phyloP scores from a whole-genome alignment of 2,113 vertebrate species.

The Hypocryptadius cinnamomeus region DNA sequence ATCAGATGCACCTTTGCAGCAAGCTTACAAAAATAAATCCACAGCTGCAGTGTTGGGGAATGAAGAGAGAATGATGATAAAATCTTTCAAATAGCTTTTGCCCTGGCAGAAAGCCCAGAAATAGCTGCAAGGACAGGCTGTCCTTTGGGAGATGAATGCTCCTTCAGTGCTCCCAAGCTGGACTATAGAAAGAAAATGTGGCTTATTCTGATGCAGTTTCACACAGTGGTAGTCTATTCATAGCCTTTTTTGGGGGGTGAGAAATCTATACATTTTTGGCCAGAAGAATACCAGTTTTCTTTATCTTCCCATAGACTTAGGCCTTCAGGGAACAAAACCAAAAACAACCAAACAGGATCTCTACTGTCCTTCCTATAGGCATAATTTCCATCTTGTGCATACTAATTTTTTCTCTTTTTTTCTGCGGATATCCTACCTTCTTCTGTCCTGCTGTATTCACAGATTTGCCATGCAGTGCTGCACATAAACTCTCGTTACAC shows the following conservation, averaged over 20 bases:
- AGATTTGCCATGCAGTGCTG: neutral
- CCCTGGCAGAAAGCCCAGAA: slow-evolving; percentile 32
- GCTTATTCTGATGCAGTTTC: neutral
- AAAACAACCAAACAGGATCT: neutral
- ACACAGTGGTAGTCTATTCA: neutral
- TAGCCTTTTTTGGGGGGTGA: neutral
- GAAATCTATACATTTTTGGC: neutral
- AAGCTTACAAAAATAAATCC: neutral
- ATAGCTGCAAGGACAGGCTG: slow-evolving; percentile 23
- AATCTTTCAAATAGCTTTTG: slow-evolving; percentile 14
- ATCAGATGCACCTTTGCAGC: neutral
- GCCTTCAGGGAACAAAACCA: neutral
- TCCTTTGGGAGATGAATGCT: neutral
- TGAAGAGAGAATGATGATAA: neutral
- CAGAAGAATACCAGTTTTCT: neutral
- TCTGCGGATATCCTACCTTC: neutral
- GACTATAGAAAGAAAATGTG: neutral
- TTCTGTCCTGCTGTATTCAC: neutral
- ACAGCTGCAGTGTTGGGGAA: neutral
- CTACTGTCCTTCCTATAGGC: neutral
- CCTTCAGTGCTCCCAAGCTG: neutral
- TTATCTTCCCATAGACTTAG: neutral
- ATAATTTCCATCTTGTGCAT: neutral
- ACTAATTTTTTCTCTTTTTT: neutral
- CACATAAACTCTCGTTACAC: neutral